phyloP scores from a whole-genome alignment of 2,797 vertebrate genomes.

The Clamator glandarius region DNA sequence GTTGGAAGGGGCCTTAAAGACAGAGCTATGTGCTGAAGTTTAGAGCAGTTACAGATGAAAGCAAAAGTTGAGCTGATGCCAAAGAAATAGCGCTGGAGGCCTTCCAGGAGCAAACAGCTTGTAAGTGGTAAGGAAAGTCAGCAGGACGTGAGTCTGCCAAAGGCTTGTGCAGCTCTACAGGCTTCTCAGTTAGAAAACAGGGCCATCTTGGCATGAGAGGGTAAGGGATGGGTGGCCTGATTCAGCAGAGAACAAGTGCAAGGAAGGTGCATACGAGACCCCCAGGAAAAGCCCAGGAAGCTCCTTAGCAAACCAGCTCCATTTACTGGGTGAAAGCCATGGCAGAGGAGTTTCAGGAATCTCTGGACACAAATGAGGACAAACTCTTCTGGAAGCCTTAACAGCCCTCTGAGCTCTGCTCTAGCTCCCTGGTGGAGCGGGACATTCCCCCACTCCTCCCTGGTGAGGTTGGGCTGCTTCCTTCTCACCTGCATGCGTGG shows the following conservation, averaged over 20 bases:
- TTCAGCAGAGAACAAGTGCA: background rate
- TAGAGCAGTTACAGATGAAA: background rate
- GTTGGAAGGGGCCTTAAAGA: too few relatives aligned
- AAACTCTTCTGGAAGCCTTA: background rate
- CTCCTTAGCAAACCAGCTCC: background rate
- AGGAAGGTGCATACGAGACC: background rate
- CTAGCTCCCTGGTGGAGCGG: background rate
- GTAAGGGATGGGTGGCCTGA: background rate
- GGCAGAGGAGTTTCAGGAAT: background rate
- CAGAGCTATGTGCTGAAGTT: background rate
- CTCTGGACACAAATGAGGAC: background rate
- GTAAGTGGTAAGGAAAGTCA: background rate
- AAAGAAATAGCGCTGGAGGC: background rate
- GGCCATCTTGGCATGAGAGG: background rate
- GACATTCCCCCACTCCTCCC: accelerated
- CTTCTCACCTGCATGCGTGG: background rate
- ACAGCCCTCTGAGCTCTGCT: background rate
- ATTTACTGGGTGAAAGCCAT: background rate
- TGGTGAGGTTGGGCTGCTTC: background rate
- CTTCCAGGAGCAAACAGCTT: background rate
- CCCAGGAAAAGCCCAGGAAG: background rate
- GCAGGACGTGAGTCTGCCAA: background rate
- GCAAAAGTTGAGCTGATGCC: background rate
- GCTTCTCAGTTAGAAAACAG: background rate
- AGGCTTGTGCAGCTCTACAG: background rate